Base-by-base conservation (phyloP, 2,113 vertebrate genomes). In the Lepus timidus region DNA sequence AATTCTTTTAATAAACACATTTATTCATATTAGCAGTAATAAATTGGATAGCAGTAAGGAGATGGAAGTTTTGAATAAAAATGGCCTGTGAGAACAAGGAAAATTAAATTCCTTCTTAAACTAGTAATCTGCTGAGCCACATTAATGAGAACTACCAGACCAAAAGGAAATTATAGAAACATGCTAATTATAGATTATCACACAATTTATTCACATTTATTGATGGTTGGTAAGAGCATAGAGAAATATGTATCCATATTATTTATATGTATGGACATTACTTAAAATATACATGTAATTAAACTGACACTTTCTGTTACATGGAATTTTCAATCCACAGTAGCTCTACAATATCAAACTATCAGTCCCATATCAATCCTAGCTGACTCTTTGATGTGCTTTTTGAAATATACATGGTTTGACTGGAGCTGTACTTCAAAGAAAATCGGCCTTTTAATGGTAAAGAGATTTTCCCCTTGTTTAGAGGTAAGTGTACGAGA, bases 321-420 rank as follows among this genome's bases (percentile, higher is more conserved):
- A 74, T 97, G 93, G 80, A 86, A 94, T 88, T 96, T 97, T 97
- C 96, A 96, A 97, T 96, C 80, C 14, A 88, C 55, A 44, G 92
- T 95, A 95, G 76, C 39, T 88, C 25, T 94, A 85, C 93, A 75
- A 55, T 95, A 65, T 73, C 85, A 75, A 84, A 96, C 52, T 74
- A 95, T 68, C 92, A 86, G 97, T 96, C 98, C 67, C 33, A 79
- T 92, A 97, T 97, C 96, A 97, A 96, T 94, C 88, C 92, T 97
- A 95, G 84, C 82, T 97, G 79, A 93, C 95, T 64, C 96, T 98
- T 98, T 98, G 97, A 97, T 97, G 95, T 97, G 73, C 92, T 94
- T 97, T 90, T 97, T 97, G 75, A 98, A 97, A 98, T 97, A 98
- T 94, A 96, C 96, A 96, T 97, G 85, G 88, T 98, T 98, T 97